Percentiles rank a stretch among this genome's conserved stretches.
Conservation (phyloP, 1,140 invertebrate species). For the Zeugodacus cucurbitae region DNA sequence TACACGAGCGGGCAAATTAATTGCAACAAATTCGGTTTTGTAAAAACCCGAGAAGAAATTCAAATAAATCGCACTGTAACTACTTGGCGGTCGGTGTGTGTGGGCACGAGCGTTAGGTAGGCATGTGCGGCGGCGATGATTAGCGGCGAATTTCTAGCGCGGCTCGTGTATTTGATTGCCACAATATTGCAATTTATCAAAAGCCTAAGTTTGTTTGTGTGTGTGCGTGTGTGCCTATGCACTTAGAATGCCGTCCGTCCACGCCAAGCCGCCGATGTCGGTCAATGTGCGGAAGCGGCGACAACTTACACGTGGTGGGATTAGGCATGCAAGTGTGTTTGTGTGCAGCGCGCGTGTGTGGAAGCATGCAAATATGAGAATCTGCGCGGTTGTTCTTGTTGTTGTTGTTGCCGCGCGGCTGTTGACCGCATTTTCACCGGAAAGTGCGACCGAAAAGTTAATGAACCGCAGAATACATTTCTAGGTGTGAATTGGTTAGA, state of each 20-base stretch:
- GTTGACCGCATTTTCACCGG: constrained; percentile 24
- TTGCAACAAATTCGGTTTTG: constrained; percentile 2
- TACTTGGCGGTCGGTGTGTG: neutral
- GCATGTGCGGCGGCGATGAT: neutral
- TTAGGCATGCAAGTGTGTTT: neutral
- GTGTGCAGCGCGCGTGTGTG: neutral
- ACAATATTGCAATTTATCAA: neutral
- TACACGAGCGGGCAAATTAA: constrained; percentile 18
- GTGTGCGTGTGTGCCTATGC: neutral
- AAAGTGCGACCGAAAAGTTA: constrained; percentile 21
- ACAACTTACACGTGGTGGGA: neutral
- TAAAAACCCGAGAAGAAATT: neutral
- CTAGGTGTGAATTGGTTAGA: constrained; percentile 29
- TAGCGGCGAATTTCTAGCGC: neutral
- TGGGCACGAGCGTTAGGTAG: neutral
- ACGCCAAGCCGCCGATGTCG: neutral
- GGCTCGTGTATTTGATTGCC: constrained; percentile 30
- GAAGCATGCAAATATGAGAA: neutral
- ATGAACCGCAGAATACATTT: constrained; percentile 22
- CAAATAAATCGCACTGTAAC: neutral
- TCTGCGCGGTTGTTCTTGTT: no score
- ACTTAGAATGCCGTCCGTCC: neutral
- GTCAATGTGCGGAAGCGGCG: constrained; percentile 21
- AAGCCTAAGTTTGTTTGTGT: neutral
- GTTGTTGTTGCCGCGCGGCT: no score